Evolutionary conservation across 2,888 invertebrate genomes (phyloP), one percentile per base, ranked within the genome.

Genomic region (Timema cristinae): DNA sequence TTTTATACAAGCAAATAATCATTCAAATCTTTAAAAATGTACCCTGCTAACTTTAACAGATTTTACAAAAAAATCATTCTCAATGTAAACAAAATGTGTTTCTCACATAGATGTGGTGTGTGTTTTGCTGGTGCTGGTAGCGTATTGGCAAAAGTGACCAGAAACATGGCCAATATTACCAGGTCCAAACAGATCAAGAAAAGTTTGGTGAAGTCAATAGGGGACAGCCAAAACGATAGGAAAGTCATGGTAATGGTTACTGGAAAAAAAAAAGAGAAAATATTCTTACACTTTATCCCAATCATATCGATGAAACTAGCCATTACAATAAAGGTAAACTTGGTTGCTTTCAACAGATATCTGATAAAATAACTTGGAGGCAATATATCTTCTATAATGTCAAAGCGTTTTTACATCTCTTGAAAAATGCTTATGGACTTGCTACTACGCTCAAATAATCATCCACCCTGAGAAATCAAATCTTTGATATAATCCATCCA

Each of bases 171-270:
- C 7, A 54, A 49, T 7, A 68, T n/a, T 47, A 68, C 48, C 56
- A 68, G 10, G 10, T 49, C 52, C 56, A 56, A n/a, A 54, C 56
- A 68, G 7, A 52, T 16, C 10, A 68, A 8, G 13, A 56, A 47
- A 13, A 54, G 16, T 47, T 56, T 68, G 52, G 48, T 56, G 48
- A 49, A 32, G 7, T 56, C 49, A 32, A 47, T 52, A n/a, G 68
- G 56, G 49, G 68, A 16, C 68, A 68, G 52, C 68, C 68, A 68
- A 47, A 68, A 68, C 16, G 68, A 68, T n/a, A 68, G n/a, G 11
- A 56, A 52, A 10, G 56, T 68, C 13, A 68, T 48, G 5, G 52
- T 56, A 56, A n/a, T 68, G 11, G 56, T 48, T n/a, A 68, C 68
- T 68, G 68, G 49, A 68, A 68, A 32, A 63, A 6, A 63, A 11